Evolutionary conservation across 2,113 vertebrate genomes (phyloP), one percentile per base, ranked within the genome.

Genomic region (Hemiprocne comata): DNA sequence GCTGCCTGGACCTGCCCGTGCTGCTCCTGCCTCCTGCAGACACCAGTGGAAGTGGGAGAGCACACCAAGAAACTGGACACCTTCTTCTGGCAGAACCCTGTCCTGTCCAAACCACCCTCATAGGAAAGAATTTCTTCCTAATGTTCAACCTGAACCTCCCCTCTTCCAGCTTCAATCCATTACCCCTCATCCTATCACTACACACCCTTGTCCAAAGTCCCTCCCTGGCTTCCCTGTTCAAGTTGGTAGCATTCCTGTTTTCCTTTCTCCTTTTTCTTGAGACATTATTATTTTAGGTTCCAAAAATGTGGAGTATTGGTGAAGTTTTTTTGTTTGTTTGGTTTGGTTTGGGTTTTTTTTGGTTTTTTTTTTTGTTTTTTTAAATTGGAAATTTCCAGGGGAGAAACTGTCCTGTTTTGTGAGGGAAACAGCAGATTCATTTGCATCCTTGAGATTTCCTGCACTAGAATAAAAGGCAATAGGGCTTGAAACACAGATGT

Each of bases 401-500:
- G 29, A 76, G 23, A 72, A 94, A 26, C 13, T 13, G 79, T 76
- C 60, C 55, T 66, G 24, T 8, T 87, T 76, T 85, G 51, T 55
- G 36, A 87, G 18, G 33, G 36, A 66, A 90, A 76, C 3, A 51
- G 54, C 69, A 79, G 76, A 84, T 36, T 6, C 4, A 23, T 62
- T 92, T 76, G 14, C 67, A 76, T 38, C 79, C 55, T 71, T 69
- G 55, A 86, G 62, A 88, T 83, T 55, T 61, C 58, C 75, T 55
- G 26, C n/a, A 9, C 50, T 33, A 62, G 62, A 91, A 73, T 70
- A 61, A 55, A 91, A 93, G 48, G 38, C 34, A 70, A 70, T 3
- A 40, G 53, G 42, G 17, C 73, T 87, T 0, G 0, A 71, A 87
- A 55, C 26, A 81, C 17, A 62, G 67, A 60, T 34, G 14, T 10